Evolutionary conservation across 1,140 invertebrate genomes (phyloP).

Genomic region (Listronotus oregonensis): DNA sequence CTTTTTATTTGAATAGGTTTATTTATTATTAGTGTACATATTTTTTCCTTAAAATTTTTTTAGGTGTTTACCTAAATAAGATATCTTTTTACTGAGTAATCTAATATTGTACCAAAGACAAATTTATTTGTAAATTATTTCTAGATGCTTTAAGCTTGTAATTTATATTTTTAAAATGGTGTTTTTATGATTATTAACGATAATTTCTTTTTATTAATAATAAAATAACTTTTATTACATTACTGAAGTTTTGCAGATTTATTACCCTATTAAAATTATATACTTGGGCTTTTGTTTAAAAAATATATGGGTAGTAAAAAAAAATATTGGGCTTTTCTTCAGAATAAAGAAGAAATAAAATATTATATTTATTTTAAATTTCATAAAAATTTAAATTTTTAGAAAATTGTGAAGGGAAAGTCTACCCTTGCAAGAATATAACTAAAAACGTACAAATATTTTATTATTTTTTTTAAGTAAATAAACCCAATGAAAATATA

Average conservation of each 20-base stretch:
- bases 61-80: neutral
- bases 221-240: conserved; percentile 1
- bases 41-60: conserved; percentile 8
- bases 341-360: too few species aligned
- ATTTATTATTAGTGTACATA: conserved; percentile 25
- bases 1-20: conserved; percentile 3
- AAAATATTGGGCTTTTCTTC: too few species aligned
- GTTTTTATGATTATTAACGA: neutral
- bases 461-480: too few species aligned
- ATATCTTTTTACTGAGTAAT: neutral
- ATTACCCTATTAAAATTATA: neutral
- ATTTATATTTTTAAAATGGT: neutral
- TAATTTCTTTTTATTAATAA: conserved; percentile 10
- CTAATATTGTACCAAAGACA: conserved; percentile 12
- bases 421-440: too few species aligned
- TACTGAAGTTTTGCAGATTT: neutral
- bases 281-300: too few species aligned
- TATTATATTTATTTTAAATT: too few species aligned
- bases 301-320: too few species aligned
- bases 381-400: too few species aligned
- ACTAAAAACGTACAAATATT: too few species aligned
- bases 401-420: too few species aligned
- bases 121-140: conserved; percentile 4
- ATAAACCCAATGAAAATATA: too few species aligned
- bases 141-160: neutral